Conservation (phyloP, 2,113 vertebrate species). For the Theristicus caerulescens region DNA sequence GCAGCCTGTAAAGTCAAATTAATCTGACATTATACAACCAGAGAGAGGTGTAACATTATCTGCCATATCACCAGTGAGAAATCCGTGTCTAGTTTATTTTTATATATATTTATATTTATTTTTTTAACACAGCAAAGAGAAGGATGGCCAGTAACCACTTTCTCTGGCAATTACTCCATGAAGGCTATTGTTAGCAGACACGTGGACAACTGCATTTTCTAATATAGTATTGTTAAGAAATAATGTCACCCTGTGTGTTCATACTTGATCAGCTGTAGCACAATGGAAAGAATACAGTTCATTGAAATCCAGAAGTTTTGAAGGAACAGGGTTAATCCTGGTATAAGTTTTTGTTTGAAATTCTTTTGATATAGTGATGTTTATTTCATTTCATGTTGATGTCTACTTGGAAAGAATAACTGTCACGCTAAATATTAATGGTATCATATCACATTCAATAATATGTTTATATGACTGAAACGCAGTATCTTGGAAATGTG, state of each 20-base stretch:
- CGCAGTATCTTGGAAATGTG: neutral
- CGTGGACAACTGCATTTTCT: neutral
- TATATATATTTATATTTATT: neutral
- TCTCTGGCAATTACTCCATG: neutral
- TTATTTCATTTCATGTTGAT: neutral
- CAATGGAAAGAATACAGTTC: neutral
- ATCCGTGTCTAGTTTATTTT: neutral
- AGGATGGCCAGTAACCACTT: neutral
- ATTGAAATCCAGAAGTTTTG: neutral
- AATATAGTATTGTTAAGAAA: neutral
- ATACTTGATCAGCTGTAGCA: neutral
- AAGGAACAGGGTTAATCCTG: neutral
- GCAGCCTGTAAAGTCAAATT: neutral
- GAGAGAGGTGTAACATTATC: neutral
- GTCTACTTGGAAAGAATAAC: neutral
- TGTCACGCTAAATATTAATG: neutral
- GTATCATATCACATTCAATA: neutral
- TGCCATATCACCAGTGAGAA: neutral
- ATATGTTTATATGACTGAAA: neutral
- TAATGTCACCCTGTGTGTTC: neutral
- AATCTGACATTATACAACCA: neutral
- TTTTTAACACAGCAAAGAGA: neutral
- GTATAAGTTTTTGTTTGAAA: neutral
- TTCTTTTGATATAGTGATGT: neutral
- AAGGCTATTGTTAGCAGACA: neutral